phyloP scores from a whole-genome alignment of 2,113 vertebrate genomes.

The Bucco capensis region DNA sequence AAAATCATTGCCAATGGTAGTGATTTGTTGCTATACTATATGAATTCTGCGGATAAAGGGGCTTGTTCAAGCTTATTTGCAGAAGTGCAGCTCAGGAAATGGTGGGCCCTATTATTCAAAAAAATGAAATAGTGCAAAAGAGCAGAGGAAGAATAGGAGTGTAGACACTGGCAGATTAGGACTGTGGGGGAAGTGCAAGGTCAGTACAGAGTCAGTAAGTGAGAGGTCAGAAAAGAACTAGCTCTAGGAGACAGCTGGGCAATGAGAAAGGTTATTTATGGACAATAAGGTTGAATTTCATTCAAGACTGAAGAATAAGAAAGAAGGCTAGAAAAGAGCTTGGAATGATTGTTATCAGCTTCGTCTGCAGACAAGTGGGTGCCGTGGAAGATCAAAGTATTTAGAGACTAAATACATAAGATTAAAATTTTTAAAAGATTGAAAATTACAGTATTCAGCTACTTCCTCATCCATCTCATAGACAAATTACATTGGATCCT shows the following conservation, averaged over 20 bases:
- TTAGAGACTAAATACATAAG: not conserved
- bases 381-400: not conserved
- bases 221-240: conserved; percentile 25
- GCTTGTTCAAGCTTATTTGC: not conserved
- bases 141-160: conserved; percentile 28
- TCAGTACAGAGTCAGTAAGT: conserved; percentile 33
- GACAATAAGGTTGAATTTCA: conserved; percentile 40
- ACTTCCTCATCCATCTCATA: not conserved
- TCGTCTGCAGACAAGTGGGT: not conserved
- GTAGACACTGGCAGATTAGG: not conserved
- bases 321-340: not conserved
- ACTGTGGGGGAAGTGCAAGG: conserved; percentile 15
- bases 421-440: not conserved
- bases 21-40: not conserved
- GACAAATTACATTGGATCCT: not conserved
- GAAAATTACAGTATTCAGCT: not conserved
- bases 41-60: not conserved
- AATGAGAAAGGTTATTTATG: conserved; percentile 52
- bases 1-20: not conserved
- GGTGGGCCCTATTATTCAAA: not conserved
- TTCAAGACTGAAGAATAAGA: conserved; percentile 16
- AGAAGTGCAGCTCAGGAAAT: conserved; percentile 21
- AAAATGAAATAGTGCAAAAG: not conserved
- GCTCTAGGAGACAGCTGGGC: conserved; percentile 16
- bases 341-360: not conserved